Evolutionary conservation across 2,888 invertebrate genomes (phyloP), one percentile per base, ranked within the genome.

Genomic region (Ellobium chinense): DNA sequence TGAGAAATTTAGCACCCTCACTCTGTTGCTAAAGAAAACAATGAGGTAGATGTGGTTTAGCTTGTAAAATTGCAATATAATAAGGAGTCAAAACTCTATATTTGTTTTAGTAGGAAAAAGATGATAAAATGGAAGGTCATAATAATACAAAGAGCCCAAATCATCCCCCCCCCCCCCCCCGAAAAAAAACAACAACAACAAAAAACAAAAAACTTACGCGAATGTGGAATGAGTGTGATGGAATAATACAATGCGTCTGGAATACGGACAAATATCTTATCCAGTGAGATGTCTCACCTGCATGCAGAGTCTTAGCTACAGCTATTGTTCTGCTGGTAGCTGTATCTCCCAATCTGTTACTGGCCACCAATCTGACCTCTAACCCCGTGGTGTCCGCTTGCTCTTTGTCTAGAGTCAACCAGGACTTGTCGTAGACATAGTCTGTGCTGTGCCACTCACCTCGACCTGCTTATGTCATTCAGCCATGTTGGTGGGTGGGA

Each of bases 261-360:
- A n/a, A n/a, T n/a, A n/a, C n/a, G n/a, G n/a, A n/a, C n/a, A n/a
- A n/a, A n/a, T n/a, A n/a, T n/a, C n/a, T n/a, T n/a, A n/a, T n/a
- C n/a, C n/a, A n/a, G 18, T 46, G 7, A 46, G 46, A 46, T 12
- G 31, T 46, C 78, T 54, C 2, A 78, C 78, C 78, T 54, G 66
- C 36, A 9, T 79, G 72, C 21, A 73, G 21, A 1, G 60, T 70
- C 21, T 75, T 75, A 24, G 75, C 69, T 1, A 80, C 54, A 9
- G 80, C 75, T 18, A 82, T 69, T 7, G 81, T 83, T 31, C 73
- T 72, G 80, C 87, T 87, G 73, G 87, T 87, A 60, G 88, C 87
- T 78, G 86, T 87, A 82, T 88, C 88, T 14, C 89, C 89, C 75
- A 85, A 83, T 58, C 87, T 85, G 85, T 89, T 89, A 78, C 86